Conservation (phyloP, 2,113 vertebrate genomes). For the Mirza zaza region DNA sequence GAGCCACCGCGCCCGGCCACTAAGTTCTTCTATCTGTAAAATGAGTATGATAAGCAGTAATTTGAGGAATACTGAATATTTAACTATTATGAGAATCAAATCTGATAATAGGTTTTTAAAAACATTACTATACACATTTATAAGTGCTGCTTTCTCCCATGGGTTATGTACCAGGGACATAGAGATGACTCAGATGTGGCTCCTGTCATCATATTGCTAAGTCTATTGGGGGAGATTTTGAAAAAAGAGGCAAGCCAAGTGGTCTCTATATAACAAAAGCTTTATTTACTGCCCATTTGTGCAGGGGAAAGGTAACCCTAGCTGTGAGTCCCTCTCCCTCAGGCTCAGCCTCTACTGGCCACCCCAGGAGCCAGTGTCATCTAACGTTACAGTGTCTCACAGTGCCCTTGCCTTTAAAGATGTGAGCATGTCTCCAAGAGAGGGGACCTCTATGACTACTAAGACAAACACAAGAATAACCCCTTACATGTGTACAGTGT, state of each 20-base stretch:
- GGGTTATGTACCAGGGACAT: neutral
- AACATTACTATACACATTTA: neutral
- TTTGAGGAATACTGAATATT: neutral
- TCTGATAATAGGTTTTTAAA: neutral
- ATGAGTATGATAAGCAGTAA: neutral
- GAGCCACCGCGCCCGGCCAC: no score
- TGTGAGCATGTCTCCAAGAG: neutral
- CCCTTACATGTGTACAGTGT: neutral
- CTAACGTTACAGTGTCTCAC: neutral
- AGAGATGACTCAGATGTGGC: neutral
- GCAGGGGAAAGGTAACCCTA: neutral
- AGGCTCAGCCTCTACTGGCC: neutral
- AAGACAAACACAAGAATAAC: neutral
- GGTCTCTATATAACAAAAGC: neutral
- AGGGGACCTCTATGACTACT: neutral
- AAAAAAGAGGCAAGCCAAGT: neutral
- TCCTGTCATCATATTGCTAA: neutral
- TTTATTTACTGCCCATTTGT: neutral
- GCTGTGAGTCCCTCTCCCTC: neutral
- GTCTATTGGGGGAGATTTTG: neutral
- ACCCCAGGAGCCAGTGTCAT: neutral
- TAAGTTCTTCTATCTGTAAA: constrained; percentile 27
- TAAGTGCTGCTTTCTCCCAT: neutral
- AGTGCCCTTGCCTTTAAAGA: neutral
- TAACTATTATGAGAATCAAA: neutral